Evolutionary conservation across 1,140 invertebrate genomes (phyloP).

Genomic region (Pseudomyrmex flavicornis): DNA sequence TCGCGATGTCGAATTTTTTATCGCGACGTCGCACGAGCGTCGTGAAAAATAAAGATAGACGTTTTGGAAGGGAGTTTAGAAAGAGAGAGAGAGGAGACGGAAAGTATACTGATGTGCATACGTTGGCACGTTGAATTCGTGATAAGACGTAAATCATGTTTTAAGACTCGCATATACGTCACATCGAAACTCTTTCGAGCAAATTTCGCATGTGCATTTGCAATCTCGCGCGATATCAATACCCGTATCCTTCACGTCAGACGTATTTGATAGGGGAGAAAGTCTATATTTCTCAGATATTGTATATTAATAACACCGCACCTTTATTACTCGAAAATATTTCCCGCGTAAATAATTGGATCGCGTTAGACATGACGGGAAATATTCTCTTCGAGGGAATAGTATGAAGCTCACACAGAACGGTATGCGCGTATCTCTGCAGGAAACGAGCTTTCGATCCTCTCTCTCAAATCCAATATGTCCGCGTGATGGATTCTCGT

Average conservation of each 20-base stretch:
- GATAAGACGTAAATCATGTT: neutral
- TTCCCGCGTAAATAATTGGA: constrained; percentile 2
- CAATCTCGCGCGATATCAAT: neutral
- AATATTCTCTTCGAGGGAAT: constrained; percentile 17
- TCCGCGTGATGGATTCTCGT: constrained; percentile 62
- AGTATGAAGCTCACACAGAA: neutral
- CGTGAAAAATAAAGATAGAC: constrained; percentile 31
- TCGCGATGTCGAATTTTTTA: neutral
- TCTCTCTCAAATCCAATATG: constrained; percentile 60
- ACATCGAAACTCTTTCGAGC: neutral
- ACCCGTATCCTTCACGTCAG: neutral
- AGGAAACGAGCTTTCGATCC: constrained; percentile 56
- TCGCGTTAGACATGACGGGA: neutral
- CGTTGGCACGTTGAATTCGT: neutral
- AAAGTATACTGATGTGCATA: neutral
- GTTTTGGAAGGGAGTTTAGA: neutral
- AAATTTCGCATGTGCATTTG: neutral
- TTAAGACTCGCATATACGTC: neutral
- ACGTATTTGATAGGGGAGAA: neutral
- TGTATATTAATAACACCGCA: neutral
- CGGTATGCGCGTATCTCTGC: neutral
- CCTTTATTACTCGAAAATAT: too few relatives aligned
- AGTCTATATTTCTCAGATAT: neutral
- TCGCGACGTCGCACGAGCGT: neutral
- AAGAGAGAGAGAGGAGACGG: too few relatives aligned